Base-by-base conservation (phyloP, 1,140 invertebrate species). In the Hesperophylax magnus region DNA sequence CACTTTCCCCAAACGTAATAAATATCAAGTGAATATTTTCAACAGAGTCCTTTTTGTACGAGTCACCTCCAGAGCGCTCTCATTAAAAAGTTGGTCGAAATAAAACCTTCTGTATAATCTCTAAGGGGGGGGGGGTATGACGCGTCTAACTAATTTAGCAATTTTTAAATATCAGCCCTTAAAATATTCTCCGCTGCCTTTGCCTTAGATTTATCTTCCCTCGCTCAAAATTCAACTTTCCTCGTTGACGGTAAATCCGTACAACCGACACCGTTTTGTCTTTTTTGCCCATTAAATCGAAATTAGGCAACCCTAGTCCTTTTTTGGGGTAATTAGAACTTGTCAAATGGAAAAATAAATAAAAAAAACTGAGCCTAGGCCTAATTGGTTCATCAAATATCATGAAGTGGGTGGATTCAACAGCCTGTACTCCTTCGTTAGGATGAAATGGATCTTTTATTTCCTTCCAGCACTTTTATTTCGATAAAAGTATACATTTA, bases 321-420 rank as follows among this genome's bases (percentile, higher is more conserved):
- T 71, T 71, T 71, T 71, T 71, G 31, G 63, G 39, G 67, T 71
- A 71, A 71, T 71, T 71, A 71, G 18, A 71, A 71, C 31, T 71
- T 71, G 67, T 71, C 24, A 71, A 71, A 71, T 47, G 67, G 27
- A 34, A 61, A 61, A 61, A 61, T 61, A 67, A 67, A 34, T 34
- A 34, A 47, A 47, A 31, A 71, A 71, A 71, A 71, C 31, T 69
- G 31, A 15, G 67, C 17, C n/a, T 71, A 20, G 47, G 67, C 34
- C 39, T 71, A 71, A 71, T 71, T 71, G 67, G 67, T 20, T 71
- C 67, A 52, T 71, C 67, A 71, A 71, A 71, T 71, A 71, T 52
- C 67, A 71, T 71, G 31, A 71, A 7, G 34, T 71, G 11, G 67
- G 61, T 18, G 61, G 20, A 18, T 24, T 31, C 6, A 22, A 20